Percentiles rank a stretch among this genome's conserved stretches.
Conservation (phyloP, 1,140 invertebrate genomes). For the Pemphigus obesinymphae region DNA sequence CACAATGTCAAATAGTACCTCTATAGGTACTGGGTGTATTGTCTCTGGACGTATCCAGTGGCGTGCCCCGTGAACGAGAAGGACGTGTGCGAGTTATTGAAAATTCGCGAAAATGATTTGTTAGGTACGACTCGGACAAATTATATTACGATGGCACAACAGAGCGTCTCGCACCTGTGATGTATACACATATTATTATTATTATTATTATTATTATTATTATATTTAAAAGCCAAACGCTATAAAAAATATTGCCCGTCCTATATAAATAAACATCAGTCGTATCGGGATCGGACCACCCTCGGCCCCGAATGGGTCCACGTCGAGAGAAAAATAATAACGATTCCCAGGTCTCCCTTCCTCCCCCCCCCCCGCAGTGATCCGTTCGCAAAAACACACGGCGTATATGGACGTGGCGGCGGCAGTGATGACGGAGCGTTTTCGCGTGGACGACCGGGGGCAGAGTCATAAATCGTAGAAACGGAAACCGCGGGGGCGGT, state of each 20-base stretch:
- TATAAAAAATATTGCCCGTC: neutral
- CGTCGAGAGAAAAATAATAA: neutral
- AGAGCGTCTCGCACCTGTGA: neutral
- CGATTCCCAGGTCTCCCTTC: neutral
- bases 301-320: neutral
- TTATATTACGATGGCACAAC: neutral
- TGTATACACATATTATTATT: neutral
- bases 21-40: neutral
- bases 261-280: neutral
- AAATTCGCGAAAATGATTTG: constrained; percentile 22
- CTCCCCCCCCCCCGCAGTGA: too few species aligned
- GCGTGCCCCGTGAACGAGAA: neutral
- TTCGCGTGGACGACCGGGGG: neutral
- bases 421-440: neutral
- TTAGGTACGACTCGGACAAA: neutral
- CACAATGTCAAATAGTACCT: too few species aligned
- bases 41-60: neutral
- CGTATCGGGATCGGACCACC: neutral
- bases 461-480: constrained; percentile 10
- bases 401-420: too few species aligned
- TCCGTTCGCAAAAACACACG: neutral
- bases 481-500: neutral
- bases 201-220: neutral
- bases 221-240: too few species aligned
- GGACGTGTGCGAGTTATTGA: neutral